Base-by-base conservation (phyloP, 1,140 invertebrate genomes). In the Leptonema lineaticorne region DNA sequence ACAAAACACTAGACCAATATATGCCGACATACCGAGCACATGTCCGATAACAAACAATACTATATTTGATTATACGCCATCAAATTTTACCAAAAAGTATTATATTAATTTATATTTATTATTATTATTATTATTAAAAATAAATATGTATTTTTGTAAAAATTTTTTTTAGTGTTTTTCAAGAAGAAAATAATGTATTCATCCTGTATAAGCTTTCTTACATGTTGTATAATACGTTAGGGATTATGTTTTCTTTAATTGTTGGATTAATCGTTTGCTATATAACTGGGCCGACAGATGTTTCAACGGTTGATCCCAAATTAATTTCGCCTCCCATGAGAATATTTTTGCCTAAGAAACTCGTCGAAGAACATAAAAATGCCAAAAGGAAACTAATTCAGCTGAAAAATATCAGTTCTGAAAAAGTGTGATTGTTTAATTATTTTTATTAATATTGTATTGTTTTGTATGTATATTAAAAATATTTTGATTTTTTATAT, bases 211-310 rank as follows among this genome's bases (percentile, higher is more conserved):
- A 63, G n/a, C 24, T 72, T 2, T 66, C 67, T 4, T 72, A 41
- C 24, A 72, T 72, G 67, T 37, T 37, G 9, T 60, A 69, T 27
- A 27, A 16, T 1, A 8, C 27, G 2, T 60, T 87, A 67, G 90
- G 88, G 4, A 81, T 83, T 8, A 63, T 83, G 1, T 82, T 86
- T 0, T 87, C 89, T 0, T 75, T 92, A 18, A 67, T 87, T 1
- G 84, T 92, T 1, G 91, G 91, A 2, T 77, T 85, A 2, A 69
- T 89, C 11, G 85, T 89, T 3, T 89, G 88, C 63, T 86, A 87
- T 71, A 45, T 89, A n/a, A 90, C 89, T 26, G 88, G 89, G 46
- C 78, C 83, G 2, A 80, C 78, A n/a, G 79, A 88, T 77, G 73
- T 85, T 5, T 76, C 80, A 11, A 78, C 76, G 3, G 74, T 90